Base-by-base conservation (phyloP, 1,140 invertebrate species). In the Macrocentrus cingulum region DNA sequence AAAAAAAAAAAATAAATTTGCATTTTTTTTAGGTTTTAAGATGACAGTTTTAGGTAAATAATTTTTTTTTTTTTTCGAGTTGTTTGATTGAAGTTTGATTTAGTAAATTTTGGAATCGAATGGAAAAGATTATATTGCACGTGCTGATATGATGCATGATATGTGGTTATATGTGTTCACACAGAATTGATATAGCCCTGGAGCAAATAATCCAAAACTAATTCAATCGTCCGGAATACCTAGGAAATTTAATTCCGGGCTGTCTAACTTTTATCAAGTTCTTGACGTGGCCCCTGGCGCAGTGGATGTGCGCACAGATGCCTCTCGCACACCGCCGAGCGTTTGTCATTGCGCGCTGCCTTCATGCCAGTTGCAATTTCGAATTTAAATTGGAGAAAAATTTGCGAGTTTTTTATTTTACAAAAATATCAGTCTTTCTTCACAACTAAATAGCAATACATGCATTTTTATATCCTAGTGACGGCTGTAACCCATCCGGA, bases 241-340 rank as follows among this genome's bases (percentile, higher is more conserved):
- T 37, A 41, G 29, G 44, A 59, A 53, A 62, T 59, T 59, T 59
- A 59, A 59, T 59, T 59, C 34, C 56, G 29, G 51, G 23, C 53
- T 46, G 60, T 62, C 56, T 62, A 62, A 62, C 60, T 62, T 62
- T 62, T 62, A 62, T 48, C 51, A 62, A 62, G 56, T 62, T 62
- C 39, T 29, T 59, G 50, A 59, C 52, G 56, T 59, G 51, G 60
- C 60, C 52, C 37, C 44, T 16, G 54, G 54, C 53, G 41, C 25
- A 44, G n/a, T 54, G 41, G 39, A 54, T 54, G 52, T 54, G 42
- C 53, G 23, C 46, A 19, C 36, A 22, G 25, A 52, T 22, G n/a
- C 23, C 15, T 41, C 8, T 42, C 41, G 9, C 49, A 46, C 32
- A 5, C 22, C 19, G 16, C 23, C 13, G 29, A 19, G 2, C 15